Evolutionary conservation across 2,888 invertebrate genomes (phyloP).

Genomic region (Pollenia griseotomentosa): DNA sequence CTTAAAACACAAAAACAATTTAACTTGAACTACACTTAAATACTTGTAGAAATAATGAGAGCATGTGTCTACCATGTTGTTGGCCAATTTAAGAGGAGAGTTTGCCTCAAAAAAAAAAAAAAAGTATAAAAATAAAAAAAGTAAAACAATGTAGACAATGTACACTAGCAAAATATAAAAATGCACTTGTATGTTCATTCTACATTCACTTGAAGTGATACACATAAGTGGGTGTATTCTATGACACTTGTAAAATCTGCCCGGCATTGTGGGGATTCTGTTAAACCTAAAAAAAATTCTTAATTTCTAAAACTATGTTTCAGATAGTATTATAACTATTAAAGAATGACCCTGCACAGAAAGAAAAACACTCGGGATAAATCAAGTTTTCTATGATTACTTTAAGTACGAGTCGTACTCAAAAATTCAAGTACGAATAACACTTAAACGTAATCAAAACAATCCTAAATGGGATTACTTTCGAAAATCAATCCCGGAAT

Average conservation of each 20-base stretch:
- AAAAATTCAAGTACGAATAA: too few relatives aligned
- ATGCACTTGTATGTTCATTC: constrained; percentile 31
- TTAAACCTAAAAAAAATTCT: too few relatives aligned
- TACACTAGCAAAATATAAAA: constrained; percentile 33
- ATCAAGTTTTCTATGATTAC: too few relatives aligned
- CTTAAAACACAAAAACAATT: constrained; percentile 41
- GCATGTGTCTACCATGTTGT: constrained; percentile 51
- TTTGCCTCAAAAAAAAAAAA: constrained; percentile 35
- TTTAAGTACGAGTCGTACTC: too few relatives aligned
- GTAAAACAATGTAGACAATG: constrained; percentile 42
- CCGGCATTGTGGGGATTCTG: background rate
- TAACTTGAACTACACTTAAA: constrained; percentile 57
- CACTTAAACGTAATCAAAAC: too few relatives aligned
- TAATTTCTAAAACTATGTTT: too few relatives aligned
- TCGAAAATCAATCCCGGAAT: too few relatives aligned
- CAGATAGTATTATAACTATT: too few relatives aligned
- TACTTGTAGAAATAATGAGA: constrained; percentile 53
- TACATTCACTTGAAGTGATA: constrained; percentile 33
- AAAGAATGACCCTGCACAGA: too few relatives aligned
- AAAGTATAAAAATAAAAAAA: background rate
- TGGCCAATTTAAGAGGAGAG: constrained; percentile 53
- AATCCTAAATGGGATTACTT: too few relatives aligned
- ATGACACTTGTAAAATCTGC: constrained; percentile 21
- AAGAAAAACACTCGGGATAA: too few relatives aligned
- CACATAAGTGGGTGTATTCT: constrained; percentile 25